Evolutionary conservation across 2,888 invertebrate genomes (phyloP).

Genomic region (Xestoiulus laeticollis): DNA sequence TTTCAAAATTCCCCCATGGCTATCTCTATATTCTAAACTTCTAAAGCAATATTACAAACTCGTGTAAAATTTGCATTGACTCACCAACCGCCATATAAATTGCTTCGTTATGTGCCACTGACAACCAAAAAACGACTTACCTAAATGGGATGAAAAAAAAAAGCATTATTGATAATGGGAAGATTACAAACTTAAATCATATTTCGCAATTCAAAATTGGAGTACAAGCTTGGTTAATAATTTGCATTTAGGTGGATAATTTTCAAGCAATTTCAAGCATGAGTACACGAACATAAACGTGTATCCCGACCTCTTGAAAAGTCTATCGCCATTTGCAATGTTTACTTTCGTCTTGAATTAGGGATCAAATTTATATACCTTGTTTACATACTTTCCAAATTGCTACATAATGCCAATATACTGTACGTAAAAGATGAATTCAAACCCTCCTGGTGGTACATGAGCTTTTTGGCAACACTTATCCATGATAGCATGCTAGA

Average conservation of each 20-base stretch:
- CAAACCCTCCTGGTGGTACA: too few relatives aligned
- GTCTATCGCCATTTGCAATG: neutral
- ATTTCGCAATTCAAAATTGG: neutral
- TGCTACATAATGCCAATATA: too few relatives aligned
- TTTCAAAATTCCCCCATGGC: neutral
- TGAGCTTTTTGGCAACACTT: too few relatives aligned
- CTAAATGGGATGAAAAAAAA: neutral
- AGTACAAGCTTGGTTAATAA: neutral
- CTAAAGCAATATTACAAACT: neutral
- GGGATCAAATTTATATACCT: neutral
- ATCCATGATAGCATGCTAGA: too few relatives aligned
- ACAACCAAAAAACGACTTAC: slow-evolving; percentile 27
- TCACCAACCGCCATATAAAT: slow-evolving; percentile 18
- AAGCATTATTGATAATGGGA: neutral
- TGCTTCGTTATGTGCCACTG: neutral
- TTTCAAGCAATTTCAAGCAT: neutral
- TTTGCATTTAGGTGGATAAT: neutral
- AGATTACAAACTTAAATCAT: neutral
- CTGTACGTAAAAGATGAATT: too few relatives aligned
- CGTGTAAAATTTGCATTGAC: neutral
- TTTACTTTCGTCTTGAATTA: neutral
- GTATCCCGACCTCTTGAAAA: neutral
- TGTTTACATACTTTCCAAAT: neutral
- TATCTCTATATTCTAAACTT: neutral
- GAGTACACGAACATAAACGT: neutral